Base-by-base conservation (phyloP, 2,888 invertebrate species). In the Homarus gammarus region DNA sequence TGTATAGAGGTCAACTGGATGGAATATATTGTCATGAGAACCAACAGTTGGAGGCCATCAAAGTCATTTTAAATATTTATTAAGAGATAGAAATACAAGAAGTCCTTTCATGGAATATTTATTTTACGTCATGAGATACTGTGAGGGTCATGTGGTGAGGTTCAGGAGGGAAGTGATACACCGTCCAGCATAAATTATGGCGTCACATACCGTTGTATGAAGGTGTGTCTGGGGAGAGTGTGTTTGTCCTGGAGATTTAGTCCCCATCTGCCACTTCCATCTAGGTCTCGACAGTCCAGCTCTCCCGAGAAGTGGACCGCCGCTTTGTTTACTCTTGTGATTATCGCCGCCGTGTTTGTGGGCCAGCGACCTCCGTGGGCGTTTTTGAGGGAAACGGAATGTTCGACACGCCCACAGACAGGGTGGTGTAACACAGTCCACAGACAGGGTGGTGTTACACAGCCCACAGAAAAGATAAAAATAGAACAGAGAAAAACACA, bases 291-390 rank as follows among this genome's bases (percentile, higher is more conserved):
- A 33, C 73, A 15, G 22, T 15, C 73, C 38, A 18, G 36, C 15
- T 31, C 36, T 18, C 36, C 36, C 15, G 72, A 15, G 36, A 72
- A 73, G 73, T 73, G 73, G 73, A n/a, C 38, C 72, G 31, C 44
- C 3, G 38, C n/a, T 8, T 10, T 73, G 73, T 73, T 73, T n/a
- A 40, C n/a, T n/a, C 12, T 73, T 73, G 36, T 36, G 38, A 73
- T 73, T 73, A 73, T 38, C n/a, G 10, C 38, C 38, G 40, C 73
- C 73, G n/a, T 73, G 73, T 73, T 73, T 73, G 40, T 73, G n/a
- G 73, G 73, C 8, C n/a, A 38, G 38, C 73, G 18, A 12, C 56
- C 56, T 56, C 12, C 18, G 3, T 12, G 56, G 22, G 12, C 18
- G 56, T 56, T 56, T 56, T 5, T 22, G 18, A 22, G 56, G 15